Base-by-base conservation (phyloP, 2,113 vertebrate species). In the Lichenostomus cassidix region DNA sequence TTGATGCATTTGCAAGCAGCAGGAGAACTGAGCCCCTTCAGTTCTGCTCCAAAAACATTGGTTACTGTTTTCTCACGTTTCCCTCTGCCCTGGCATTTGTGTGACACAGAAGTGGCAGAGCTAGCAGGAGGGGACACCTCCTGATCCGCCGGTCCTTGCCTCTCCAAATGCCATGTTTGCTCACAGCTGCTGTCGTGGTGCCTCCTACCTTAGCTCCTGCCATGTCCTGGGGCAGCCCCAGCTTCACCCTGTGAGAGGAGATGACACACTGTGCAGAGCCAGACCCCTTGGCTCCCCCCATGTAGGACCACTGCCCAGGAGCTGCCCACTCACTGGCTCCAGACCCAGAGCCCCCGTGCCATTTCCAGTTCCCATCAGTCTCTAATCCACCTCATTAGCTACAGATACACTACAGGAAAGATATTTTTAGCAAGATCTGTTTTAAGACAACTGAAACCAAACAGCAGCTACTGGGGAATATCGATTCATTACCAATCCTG, bases 401-500 rank as follows among this genome's bases (percentile, higher is more conserved):
- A 59, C 73, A 89, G 69, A 83, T 71, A 69, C 83, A 74, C 94
- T 94, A 92, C 91, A 96, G 94, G 95, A 96, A 95, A 91, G 92
- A 64, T 97, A 95, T 96, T 97, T 96, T 87, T 96, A 96, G 96
- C 92, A 91, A 89, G 92, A 70, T 89, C 94, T 92, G 95, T 95
- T 96, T 96, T 96, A 94, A 96, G 96, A 89, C 87, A 85, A 65
- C 83, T 84, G 92, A 95, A 94, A 96, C 89, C 87, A 59, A 96
- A 92, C 83, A 89, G 90, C 83, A 91, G 83, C 86, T 94, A 49
- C 90, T 86, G 92, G 80, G 91, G 78, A 70, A 20, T 95, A 97
- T 97, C 9, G 95, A 97, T 96, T 91, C 92, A 82, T 85, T 91
- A 94, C 96, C 96, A 92, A 74, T 95, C 92, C 89, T 79, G 95